Evolutionary conservation across 2,888 invertebrate species (phyloP).

Genomic region (Charanyca ferruginea): DNA sequence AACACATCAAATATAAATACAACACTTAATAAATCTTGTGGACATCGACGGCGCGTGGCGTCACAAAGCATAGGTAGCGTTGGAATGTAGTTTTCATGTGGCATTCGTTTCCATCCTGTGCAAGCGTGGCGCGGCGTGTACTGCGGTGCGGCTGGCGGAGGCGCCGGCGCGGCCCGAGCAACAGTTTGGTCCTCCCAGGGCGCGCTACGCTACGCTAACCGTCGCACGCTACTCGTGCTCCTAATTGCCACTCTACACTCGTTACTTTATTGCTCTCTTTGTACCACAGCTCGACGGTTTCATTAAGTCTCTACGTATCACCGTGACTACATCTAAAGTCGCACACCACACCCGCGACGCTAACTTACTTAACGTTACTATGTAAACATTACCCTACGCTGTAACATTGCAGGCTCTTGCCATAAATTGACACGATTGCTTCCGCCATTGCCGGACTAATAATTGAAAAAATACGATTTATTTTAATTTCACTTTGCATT

Average conservation of each 20-base stretch:
- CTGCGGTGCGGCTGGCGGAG: slow-evolving; percentile 39
- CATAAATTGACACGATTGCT: slow-evolving; percentile 86
- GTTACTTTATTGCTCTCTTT: slow-evolving; percentile 88
- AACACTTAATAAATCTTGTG: slow-evolving; percentile 25
- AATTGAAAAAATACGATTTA: slow-evolving; percentile 84
- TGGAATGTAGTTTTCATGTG: slow-evolving; percentile 41
- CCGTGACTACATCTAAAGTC: slow-evolving; percentile 85
- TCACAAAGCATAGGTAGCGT: slow-evolving; percentile 10
- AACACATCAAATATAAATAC: slow-evolving; percentile 21
- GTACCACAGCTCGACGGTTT: slow-evolving; percentile 90
- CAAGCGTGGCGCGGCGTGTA: slow-evolving; percentile 23
- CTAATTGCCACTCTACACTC: slow-evolving; percentile 78
- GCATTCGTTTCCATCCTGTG: slow-evolving; percentile 29
- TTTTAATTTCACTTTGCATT: slow-evolving; percentile 68
- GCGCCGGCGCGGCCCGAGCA: slow-evolving; percentile 69
- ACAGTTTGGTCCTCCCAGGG: slow-evolving; percentile 81
- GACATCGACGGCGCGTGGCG: slow-evolving; percentile 48
- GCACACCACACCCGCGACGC: slow-evolving; percentile 76
- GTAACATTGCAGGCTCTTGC: slow-evolving; percentile 84
- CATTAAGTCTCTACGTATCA: slow-evolving; percentile 90
- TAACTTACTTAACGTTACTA: slow-evolving; percentile 79
- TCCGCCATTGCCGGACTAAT: slow-evolving; percentile 80
- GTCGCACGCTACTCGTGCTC: slow-evolving; percentile 82
- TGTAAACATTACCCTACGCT: slow-evolving; percentile 81
- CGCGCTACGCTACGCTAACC: slow-evolving; percentile 75